These are phyloP conservation scores for Eurystomus glaucurus DNA, from an alignment of 2,797 vertebrate species.

Conservation along the genomic window DNA sequence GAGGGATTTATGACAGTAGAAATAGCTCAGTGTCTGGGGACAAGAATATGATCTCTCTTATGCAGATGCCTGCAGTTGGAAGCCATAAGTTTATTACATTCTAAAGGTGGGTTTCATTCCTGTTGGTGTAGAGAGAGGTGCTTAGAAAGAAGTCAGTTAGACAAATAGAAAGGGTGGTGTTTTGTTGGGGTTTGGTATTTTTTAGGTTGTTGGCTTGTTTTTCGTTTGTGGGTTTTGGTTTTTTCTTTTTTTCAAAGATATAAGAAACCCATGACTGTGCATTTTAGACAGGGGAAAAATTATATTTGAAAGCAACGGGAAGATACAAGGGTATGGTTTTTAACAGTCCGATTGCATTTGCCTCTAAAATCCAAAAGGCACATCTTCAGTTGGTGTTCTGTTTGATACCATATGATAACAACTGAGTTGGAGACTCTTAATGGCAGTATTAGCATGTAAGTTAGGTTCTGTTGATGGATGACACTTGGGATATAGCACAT, in stretches of 20 bases:
- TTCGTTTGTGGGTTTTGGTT: background rate
- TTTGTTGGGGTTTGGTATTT: background rate
- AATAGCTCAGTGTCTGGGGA: background rate
- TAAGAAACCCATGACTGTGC: background rate
- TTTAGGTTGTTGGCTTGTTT: no score
- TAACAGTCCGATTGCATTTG: background rate
- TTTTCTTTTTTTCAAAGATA: background rate
- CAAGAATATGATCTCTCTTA: background rate
- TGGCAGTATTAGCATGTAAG: background rate
- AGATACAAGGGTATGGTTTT: background rate
- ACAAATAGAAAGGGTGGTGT: background rate
- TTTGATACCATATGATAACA: background rate
- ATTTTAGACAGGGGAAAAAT: background rate
- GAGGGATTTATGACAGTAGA: background rate
- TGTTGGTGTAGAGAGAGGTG: fast-evolving
- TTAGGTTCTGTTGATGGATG: background rate
- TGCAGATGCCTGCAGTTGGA: fast-evolving
- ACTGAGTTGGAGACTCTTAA: background rate
- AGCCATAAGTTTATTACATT: background rate
- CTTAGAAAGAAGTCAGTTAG: background rate
- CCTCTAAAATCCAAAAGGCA: background rate
- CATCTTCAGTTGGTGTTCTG: background rate
- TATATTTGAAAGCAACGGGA: background rate
- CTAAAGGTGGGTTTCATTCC: background rate
- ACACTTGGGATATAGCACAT: background rate